Conservation (phyloP, 2,113 vertebrate genomes). For the Podarcis raffonei region DNA sequence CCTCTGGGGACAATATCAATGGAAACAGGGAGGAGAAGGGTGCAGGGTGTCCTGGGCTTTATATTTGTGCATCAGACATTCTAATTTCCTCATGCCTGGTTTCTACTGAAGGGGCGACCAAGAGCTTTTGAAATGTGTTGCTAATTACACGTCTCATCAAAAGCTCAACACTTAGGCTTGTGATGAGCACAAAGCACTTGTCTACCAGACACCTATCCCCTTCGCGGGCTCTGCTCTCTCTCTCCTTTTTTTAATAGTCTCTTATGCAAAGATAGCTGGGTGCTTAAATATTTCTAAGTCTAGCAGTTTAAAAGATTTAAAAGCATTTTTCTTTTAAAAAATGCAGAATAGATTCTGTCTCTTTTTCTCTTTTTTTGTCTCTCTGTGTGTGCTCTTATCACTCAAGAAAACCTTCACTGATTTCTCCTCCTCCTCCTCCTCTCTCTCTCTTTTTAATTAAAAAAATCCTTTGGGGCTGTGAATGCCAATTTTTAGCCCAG, state of each 20-base stretch:
- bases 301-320: conserved; percentile 57
- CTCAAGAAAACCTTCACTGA: conserved; percentile 55
- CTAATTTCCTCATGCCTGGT: conserved; percentile 61
- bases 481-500: conserved; percentile 65
- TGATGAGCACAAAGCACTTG: conserved; percentile 65
- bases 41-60: conserved; percentile 11
- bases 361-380: conserved; percentile 1
- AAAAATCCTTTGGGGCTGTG: conserved; percentile 58
- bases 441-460: conserved; percentile 49
- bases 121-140: conserved; percentile 61
- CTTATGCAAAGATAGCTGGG: conserved; percentile 51
- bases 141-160: conserved; percentile 73
- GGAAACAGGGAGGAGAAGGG: conserved; percentile 28
- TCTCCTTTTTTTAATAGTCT: conserved; percentile 41
- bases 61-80: conserved; percentile 59
- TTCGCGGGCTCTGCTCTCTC: conserved; percentile 47
- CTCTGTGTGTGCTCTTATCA: conserved; percentile 27
- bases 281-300: conserved; percentile 60
- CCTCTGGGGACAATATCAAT: conserved; percentile 27
- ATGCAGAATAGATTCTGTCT: conserved; percentile 42
- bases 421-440: neutral
- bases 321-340: conserved; percentile 36
- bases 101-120: conserved; percentile 57
- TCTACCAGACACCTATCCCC: conserved; percentile 51
- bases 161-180: conserved; percentile 50